Evolutionary conservation across 2,888 invertebrate genomes (phyloP).

Genomic region (Hypena proboscidalis): DNA sequence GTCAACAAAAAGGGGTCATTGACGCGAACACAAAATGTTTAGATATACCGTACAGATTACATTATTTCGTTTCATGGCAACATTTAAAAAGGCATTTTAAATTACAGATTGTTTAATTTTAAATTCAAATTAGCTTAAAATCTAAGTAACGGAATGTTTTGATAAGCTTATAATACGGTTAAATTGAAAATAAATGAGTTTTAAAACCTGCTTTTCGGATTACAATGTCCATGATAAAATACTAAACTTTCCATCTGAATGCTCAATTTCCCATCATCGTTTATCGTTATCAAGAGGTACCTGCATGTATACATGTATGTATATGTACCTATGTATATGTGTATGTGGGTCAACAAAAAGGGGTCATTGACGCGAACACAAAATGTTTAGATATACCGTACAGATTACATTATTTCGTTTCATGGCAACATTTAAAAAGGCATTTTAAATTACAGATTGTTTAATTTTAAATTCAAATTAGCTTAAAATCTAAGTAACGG

Average conservation of each 20-base stretch:
- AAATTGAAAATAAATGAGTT: too few relatives aligned
- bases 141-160: too few relatives aligned
- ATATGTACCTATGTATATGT: background rate
- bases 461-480: too few relatives aligned
- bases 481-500: too few relatives aligned
- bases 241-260: slow-evolving; percentile 12
- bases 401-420: slow-evolving; percentile 20
- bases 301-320: slow-evolving; percentile 2
- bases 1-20: slow-evolving; percentile 40
- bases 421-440: slow-evolving; percentile 5
- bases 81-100: background rate
- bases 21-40: slow-evolving; percentile 29
- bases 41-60: slow-evolving; percentile 23
- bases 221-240: too few relatives aligned
- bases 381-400: slow-evolving; percentile 22
- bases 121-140: too few relatives aligned
- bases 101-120: background rate
- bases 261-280: slow-evolving; percentile 29
- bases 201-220: too few relatives aligned
- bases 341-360: slow-evolving; percentile 34
- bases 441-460: background rate
- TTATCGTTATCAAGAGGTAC: slow-evolving; percentile 36
- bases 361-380: slow-evolving; percentile 37
- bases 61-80: slow-evolving; percentile 10
- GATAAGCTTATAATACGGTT: too few relatives aligned